Percentiles rank a stretch among this genome's conserved stretches.
These are phyloP conservation scores for Monochamus saltuarius DNA, from an alignment of 1,140 invertebrate species.

Conservation along the genomic window DNA sequence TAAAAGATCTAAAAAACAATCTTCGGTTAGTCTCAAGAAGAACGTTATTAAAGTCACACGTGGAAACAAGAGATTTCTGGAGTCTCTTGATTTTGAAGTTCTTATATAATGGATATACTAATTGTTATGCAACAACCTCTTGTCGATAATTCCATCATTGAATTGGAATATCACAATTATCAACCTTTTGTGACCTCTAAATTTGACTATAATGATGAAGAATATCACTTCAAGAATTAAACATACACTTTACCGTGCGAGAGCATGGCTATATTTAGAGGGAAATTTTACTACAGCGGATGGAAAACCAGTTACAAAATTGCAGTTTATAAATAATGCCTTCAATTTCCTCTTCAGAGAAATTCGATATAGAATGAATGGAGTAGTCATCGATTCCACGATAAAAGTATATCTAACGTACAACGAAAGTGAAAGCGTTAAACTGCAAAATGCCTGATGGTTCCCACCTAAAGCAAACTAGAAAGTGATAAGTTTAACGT, in stretches of 20 bases:
- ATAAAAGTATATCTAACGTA: slow-evolving; percentile 50
- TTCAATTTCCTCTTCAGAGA: slow-evolving; percentile 52
- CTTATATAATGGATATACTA: slow-evolving; percentile 24
- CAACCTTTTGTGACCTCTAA: slow-evolving; percentile 8
- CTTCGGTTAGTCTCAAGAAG: too few species aligned
- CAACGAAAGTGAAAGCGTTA: slow-evolving; percentile 27
- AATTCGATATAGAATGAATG: slow-evolving; percentile 53
- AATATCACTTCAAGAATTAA: slow-evolving; percentile 15
- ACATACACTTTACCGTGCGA: slow-evolving; percentile 17
- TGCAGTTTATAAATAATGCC: slow-evolving; percentile 48
- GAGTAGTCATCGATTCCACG: slow-evolving; percentile 51
- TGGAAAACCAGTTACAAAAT: slow-evolving; percentile 24
- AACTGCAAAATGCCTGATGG: slow-evolving; percentile 43
- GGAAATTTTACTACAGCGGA: slow-evolving; percentile 30
- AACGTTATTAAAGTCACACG: slow-evolving; percentile 7
- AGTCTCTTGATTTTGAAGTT: slow-evolving; percentile 18
- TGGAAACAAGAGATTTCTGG: slow-evolving; percentile 17
- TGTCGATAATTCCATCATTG: background rate
- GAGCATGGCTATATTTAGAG: slow-evolving; percentile 28
- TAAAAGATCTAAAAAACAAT: too few species aligned
- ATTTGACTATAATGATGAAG: slow-evolving; percentile 15
- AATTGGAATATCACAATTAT: slow-evolving; percentile 14
- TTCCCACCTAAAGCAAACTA: slow-evolving; percentile 20
- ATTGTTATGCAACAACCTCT: slow-evolving; percentile 12
- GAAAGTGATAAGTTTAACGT: slow-evolving; percentile 43